Percentiles rank a stretch among this genome's conserved stretches.
Conservation (phyloP, 1,140 invertebrate genomes). For the Cydia fagiglandana region DNA sequence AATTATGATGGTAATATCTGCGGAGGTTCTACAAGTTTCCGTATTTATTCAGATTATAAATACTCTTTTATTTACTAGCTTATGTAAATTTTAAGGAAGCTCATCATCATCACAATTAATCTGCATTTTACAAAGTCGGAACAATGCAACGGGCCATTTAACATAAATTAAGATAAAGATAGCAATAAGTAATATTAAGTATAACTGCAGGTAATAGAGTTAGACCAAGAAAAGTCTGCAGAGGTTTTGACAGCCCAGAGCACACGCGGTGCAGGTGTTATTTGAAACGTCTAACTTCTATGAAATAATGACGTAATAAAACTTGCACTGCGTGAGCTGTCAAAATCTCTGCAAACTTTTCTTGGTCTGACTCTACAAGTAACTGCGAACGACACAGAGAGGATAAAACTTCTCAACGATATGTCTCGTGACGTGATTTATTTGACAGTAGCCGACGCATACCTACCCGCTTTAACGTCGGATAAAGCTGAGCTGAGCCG, state of each 20-base stretch:
- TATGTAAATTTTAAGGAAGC: constrained; percentile 6
- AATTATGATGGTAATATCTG: not conserved
- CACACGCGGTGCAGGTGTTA: too few species aligned
- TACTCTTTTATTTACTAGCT: not conserved
- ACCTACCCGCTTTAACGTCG: not conserved
- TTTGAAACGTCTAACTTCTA: too few species aligned
- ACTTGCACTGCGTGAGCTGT: too few species aligned
- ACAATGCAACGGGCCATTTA: not conserved
- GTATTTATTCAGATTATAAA: not conserved
- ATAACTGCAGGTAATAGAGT: not conserved
- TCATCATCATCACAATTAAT: not conserved
- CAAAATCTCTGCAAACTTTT: too few species aligned
- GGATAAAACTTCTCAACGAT: not conserved
- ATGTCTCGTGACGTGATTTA: constrained; percentile 16
- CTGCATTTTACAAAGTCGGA: not conserved
- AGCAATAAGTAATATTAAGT: not conserved
- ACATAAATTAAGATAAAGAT: not conserved
- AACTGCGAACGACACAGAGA: constrained; percentile 3
- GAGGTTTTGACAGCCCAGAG: too few species aligned
- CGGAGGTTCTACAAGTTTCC: not conserved
- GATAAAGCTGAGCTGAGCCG: constrained; percentile 14
- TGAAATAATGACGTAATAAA: too few species aligned
- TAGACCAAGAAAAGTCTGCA: too few species aligned
- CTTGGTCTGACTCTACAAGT: not conserved
- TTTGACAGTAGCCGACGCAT: constrained; percentile 2